phyloP scores from a whole-genome alignment of 2,888 invertebrate species.

The Dromius quadrimaculatus region DNA sequence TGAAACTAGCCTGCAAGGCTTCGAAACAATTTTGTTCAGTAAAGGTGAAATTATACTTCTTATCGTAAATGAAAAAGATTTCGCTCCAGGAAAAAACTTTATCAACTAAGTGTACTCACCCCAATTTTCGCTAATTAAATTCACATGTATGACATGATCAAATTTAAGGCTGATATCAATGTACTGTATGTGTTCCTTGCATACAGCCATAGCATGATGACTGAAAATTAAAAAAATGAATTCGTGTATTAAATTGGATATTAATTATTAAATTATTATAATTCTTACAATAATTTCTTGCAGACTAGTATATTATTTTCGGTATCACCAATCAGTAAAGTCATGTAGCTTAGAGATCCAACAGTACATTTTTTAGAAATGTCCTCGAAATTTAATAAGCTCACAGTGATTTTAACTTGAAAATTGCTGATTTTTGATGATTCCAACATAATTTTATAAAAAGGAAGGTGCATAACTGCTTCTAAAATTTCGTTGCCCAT shows the following conservation, averaged over 20 bases:
- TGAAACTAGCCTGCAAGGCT: too few relatives aligned
- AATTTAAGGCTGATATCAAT: slow-evolving; percentile 63
- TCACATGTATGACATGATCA: slow-evolving; percentile 68
- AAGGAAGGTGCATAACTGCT: slow-evolving; percentile 73
- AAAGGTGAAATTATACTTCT: too few relatives aligned
- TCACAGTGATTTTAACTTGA: slow-evolving; percentile 46
- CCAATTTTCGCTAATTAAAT: slow-evolving; percentile 73
- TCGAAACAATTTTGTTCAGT: too few relatives aligned
- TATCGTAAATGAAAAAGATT: too few relatives aligned
- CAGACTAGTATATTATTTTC: slow-evolving; percentile 73
- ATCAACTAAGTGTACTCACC: slow-evolving; percentile 63
- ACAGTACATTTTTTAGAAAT: slow-evolving; percentile 68
- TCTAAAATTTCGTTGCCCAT: slow-evolving; percentile 77
- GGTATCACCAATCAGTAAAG: slow-evolving; percentile 75
- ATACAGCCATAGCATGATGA: slow-evolving; percentile 64
- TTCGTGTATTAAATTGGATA: neutral
- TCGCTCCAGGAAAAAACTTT: neutral
- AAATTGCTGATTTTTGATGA: slow-evolving; percentile 9
- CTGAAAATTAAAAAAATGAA: slow-evolving; percentile 57
- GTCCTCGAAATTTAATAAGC: slow-evolving; percentile 66
- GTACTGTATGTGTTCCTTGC: slow-evolving; percentile 65
- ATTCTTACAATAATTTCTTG: slow-evolving; percentile 70
- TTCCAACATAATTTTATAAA: slow-evolving; percentile 68
- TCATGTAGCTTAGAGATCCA: slow-evolving; percentile 69
- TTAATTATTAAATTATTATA: slow-evolving; percentile 30